Conservation (phyloP, 2,888 invertebrate species). For the Heliconius ismenius region DNA sequence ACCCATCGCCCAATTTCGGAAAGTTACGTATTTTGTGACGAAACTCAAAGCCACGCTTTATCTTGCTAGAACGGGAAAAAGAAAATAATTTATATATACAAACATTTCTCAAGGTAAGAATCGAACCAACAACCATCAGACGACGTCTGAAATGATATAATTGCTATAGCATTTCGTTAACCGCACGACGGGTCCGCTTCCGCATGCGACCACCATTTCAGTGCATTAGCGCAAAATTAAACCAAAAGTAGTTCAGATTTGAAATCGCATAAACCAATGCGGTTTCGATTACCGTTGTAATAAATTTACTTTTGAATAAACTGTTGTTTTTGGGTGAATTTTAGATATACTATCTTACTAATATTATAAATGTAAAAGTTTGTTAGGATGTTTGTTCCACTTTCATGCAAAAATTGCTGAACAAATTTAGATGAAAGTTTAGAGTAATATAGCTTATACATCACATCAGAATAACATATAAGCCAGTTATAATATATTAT, state of each 20-base stretch:
- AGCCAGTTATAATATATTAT: no score
- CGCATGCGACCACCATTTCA: slow-evolving; percentile 28
- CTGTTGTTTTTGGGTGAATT: not conserved
- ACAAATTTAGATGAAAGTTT: no score
- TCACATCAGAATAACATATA: no score
- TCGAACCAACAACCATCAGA: not conserved
- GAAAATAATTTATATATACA: not conserved
- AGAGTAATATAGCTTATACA: no score
- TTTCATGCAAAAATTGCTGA: no score
- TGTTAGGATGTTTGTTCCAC: no score
- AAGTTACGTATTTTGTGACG: not conserved
- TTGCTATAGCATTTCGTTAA: slow-evolving; percentile 21
- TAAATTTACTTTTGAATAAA: slow-evolving; percentile 19
- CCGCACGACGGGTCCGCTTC: slow-evolving; percentile 31
- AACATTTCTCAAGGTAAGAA: not conserved
- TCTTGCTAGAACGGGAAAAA: not conserved
- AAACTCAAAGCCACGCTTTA: not conserved
- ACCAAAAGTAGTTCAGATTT: slow-evolving; percentile 33
- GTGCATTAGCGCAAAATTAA: slow-evolving; percentile 37
- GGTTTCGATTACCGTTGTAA: slow-evolving; percentile 32
- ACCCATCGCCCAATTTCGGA: no score
- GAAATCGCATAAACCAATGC: slow-evolving; percentile 44
- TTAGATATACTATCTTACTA: not conserved
- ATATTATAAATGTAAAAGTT: no score
- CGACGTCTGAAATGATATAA: not conserved